Base-by-base conservation (phyloP, 2,888 invertebrate species). In the Tridacna crocea region DNA sequence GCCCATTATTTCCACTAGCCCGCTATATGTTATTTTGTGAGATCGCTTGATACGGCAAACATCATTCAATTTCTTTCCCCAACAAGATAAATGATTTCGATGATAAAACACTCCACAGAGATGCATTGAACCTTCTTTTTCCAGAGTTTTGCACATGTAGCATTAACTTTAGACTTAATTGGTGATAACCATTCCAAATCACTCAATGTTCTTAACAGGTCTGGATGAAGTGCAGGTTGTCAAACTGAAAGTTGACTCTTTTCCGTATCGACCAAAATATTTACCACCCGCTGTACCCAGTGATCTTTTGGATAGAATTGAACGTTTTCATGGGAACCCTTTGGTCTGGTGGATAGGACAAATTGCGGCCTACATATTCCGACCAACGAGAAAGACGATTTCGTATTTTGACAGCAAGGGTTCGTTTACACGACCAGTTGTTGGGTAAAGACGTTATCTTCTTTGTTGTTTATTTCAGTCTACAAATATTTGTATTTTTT, bases 321-420 rank as follows among this genome's bases (percentile, higher is more conserved):
- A 47, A n/a, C 46, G 68, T 68, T 68, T 68, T 46, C 68, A 68
- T 68, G 68, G 68, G 0, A 27, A 68, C 68, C 68, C 68, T 12
- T 36, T 11, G 4, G 68, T 47, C 19, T 68, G 68, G 68, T 68
- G 68, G 68, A 68, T 68, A 0, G 68, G 68, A 6, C 68, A 68
- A 22, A 47, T 68, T n/a, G n/a, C n/a, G 13, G 47, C 68, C 0
- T 68, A 68, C 68, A 47, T 68, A 19, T 68, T 68, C 36, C 24
- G 68, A 68, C 68, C 68, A 19, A 47, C 68, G n/a, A 17, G 22
- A 8, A 12, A 6, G 12, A 27, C 27, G 24, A 26, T 3, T 0
- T 63, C 63, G 0, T 15, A 11, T 22, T 63, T 63, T 63, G 27
- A 11, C 63, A 15, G 15, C 6, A 63, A n/a, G 17, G 27, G 15